phyloP scores from a whole-genome alignment of 2,113 vertebrate genomes.

The Caretta caretta region DNA sequence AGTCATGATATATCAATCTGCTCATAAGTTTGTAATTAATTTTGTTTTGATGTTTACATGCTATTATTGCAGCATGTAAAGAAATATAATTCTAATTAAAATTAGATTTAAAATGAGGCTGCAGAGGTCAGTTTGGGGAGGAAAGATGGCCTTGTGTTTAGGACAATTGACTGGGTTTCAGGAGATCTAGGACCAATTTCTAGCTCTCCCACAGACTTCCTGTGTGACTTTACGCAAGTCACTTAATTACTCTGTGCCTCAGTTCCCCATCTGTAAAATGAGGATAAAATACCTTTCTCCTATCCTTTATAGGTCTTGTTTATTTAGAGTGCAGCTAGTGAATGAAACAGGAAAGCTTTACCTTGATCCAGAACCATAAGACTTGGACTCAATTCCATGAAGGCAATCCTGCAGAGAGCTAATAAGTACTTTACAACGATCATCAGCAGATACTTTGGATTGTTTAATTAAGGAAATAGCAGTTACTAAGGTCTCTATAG shows the following conservation, averaged over 20 bases:
- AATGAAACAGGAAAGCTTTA: constrained; percentile 83
- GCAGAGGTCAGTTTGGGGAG: background rate
- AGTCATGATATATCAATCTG: background rate
- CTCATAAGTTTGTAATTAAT: background rate
- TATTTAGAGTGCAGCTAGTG: background rate
- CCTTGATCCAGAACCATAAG: constrained; percentile 97
- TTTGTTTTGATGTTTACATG: background rate
- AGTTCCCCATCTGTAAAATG: background rate
- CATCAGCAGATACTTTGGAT: constrained; percentile 98
- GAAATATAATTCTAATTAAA: background rate
- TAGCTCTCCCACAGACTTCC: background rate
- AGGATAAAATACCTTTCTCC: background rate
- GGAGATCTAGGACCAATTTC: background rate
- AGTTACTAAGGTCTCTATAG: constrained; percentile 98
- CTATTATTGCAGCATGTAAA: background rate
- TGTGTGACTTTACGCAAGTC: background rate
- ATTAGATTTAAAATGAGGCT: background rate
- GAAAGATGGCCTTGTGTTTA: background rate
- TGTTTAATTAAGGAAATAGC: constrained; percentile 99
- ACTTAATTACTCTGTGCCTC: background rate
- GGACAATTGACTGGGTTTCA: background rate
- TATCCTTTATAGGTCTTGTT: background rate
- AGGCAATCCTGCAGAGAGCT: constrained; percentile 99
- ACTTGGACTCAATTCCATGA: constrained; percentile 99
- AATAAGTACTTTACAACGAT: constrained; percentile 99